Evolutionary conservation across 2,888 invertebrate genomes (phyloP).

Genomic region (Sicus ferrugineus): DNA sequence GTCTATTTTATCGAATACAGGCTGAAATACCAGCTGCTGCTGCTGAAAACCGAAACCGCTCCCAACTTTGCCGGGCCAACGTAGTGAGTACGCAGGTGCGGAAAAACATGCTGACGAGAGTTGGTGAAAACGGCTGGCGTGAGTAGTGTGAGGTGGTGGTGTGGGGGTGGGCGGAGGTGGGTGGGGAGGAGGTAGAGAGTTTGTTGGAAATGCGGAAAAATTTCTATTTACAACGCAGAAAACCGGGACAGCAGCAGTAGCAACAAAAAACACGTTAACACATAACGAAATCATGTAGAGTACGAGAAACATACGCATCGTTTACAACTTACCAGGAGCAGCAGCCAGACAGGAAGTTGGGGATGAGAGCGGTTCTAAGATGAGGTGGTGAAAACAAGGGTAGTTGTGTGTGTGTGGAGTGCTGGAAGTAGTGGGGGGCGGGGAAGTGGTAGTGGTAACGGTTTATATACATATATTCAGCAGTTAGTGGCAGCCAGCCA

Average conservation of each 20-base stretch:
- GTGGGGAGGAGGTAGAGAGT: background rate
- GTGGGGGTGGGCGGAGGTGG: background rate
- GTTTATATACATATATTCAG: background rate
- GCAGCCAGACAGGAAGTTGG: background rate
- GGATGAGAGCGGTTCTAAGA: background rate
- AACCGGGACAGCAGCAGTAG: slow-evolving; percentile 28
- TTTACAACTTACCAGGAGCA: slow-evolving; percentile 29
- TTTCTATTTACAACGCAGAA: background rate
- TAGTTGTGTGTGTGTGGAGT: background rate
- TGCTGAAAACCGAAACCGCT: slow-evolving; percentile 38
- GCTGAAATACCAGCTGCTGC: slow-evolving; percentile 30
- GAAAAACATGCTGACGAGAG: background rate
- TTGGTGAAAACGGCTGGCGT: background rate
- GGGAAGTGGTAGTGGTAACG: background rate
- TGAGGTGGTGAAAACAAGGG: background rate
- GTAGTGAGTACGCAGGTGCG: slow-evolving; percentile 24
- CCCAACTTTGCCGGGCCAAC: slow-evolving; percentile 36
- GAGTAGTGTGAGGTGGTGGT: background rate
- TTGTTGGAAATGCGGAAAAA: background rate
- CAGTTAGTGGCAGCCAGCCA: background rate
- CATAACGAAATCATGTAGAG: background rate
- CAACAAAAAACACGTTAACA: background rate
- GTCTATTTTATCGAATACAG: slow-evolving; percentile 9
- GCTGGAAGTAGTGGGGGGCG: background rate
- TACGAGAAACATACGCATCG: background rate